Percentiles rank a stretch among this genome's conserved stretches.
Conservation (phyloP, 64 coral and sea anemone genomes). For the Trachythela sp. region DNA sequence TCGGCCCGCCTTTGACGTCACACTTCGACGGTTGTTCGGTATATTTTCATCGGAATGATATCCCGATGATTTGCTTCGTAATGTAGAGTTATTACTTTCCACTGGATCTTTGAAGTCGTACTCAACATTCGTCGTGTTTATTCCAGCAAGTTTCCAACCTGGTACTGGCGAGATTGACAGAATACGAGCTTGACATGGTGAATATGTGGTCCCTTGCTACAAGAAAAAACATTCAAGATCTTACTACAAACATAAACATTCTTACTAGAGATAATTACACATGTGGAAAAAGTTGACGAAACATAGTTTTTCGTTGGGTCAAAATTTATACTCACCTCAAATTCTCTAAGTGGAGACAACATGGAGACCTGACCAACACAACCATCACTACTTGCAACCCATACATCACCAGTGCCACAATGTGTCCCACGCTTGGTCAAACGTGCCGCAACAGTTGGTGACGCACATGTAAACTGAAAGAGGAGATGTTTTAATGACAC, state of each 20-base stretch:
- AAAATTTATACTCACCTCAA: not conserved
- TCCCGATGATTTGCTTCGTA: constrained; percentile 25
- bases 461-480: constrained; percentile 92
- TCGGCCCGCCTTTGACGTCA: not conserved
- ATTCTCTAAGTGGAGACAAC: constrained; percentile 29
- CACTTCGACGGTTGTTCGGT: not conserved
- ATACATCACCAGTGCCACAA: constrained; percentile 85
- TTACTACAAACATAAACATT: too few relatives aligned
- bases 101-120: constrained; percentile 10
- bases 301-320: not conserved
- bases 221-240: too few relatives aligned
- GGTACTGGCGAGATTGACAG: not conserved
- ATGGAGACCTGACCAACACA: constrained; percentile 94
- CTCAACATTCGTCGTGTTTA: constrained; percentile 7
- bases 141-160: constrained; percentile 20
- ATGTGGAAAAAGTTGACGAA: not conserved
- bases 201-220: constrained; percentile 12
- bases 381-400: constrained; percentile 97
- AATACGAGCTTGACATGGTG: constrained; percentile 16
- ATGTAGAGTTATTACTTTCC: not conserved
- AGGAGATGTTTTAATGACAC: not conserved
- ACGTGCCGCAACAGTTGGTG: constrained; percentile 73
- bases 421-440: constrained; percentile 86
- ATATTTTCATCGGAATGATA: constrained; percentile 14
- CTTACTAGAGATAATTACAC: not conserved